Conservation (phyloP, 2,888 invertebrate species). For the Agrotis ipsilon region DNA sequence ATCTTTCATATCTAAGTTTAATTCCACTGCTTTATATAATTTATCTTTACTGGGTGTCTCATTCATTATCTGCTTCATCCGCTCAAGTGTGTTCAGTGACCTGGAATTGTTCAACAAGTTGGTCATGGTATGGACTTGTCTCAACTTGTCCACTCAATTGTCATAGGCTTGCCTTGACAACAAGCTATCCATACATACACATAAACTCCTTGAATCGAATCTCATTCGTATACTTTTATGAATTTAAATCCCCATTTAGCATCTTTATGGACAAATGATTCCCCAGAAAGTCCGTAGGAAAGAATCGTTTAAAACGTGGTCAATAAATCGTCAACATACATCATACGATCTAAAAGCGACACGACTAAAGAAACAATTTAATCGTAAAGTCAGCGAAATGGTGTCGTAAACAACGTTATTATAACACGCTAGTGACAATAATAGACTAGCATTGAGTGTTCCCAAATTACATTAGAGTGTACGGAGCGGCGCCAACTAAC, state of each 20-base stretch:
- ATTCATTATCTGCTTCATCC: slow-evolving; percentile 26
- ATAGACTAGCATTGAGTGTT: slow-evolving; percentile 77
- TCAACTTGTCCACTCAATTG: slow-evolving; percentile 33
- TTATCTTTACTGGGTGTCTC: slow-evolving; percentile 1
- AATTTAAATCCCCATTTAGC: slow-evolving; percentile 12
- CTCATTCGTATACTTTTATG: not conserved
- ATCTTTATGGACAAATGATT: slow-evolving; percentile 7
- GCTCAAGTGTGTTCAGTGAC: slow-evolving; percentile 10
- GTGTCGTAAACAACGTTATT: slow-evolving; percentile 72
- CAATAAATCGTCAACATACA: slow-evolving; percentile 27
- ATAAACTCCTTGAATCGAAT: not conserved
- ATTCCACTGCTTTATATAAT: not conserved
- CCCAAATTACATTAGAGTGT: slow-evolving; percentile 74
- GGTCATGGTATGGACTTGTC: slow-evolving; percentile 48
- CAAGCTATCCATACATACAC: not conserved
- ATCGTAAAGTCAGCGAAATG: slow-evolving; percentile 69
- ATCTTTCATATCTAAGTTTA: slow-evolving; percentile 14
- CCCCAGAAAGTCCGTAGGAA: not conserved
- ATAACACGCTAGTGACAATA: slow-evolving; percentile 73
- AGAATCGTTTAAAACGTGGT: slow-evolving; percentile 14
- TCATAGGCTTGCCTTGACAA: slow-evolving; percentile 9
- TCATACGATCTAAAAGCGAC: slow-evolving; percentile 33
- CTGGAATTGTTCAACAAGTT: slow-evolving; percentile 35
- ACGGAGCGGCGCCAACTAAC: slow-evolving; percentile 69
- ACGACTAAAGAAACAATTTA: slow-evolving; percentile 47